Evolutionary conservation across 2,113 vertebrate species (phyloP), one percentile per base, ranked within the genome.

Genomic region (Gallinago paraguaiae): DNA sequence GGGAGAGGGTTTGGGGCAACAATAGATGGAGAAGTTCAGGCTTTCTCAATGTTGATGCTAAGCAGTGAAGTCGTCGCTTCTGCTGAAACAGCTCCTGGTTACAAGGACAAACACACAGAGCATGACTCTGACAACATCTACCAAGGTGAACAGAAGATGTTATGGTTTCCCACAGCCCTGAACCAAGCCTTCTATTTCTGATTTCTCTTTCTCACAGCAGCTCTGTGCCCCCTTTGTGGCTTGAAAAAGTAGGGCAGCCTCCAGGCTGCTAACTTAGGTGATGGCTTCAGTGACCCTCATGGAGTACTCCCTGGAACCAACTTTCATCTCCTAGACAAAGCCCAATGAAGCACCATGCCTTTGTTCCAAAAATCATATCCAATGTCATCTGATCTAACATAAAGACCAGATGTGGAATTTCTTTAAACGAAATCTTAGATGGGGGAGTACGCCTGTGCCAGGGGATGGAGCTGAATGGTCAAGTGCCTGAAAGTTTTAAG

Each of bases 331-430:
- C 35, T 14, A 77, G 43, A 37, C 37, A 70, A 25, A 59, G 19
- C 6, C 28, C 28, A 86, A 37, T 6, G 28, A 88, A 82, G 39
- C 43, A 69, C n/a, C 31, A 82, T 9, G 25, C 17, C 6, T 83
- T 71, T 63, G 68, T 67, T 83, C 28, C 37, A 93, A 88, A 95
- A 96, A 54, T 78, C 83, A 70, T 51, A 81, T 70, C 64, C 75
- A 64, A 92, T 37, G 46, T 81, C 13, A 70, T 33, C 25, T 46
- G 31, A 81, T 56, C 22, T 64, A 81, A 63, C 43, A 20, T 30
- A 67, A 78, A 79, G 59, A 77, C 50, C 50, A 70, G 59, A 94
- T 46, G 28, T 57, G 15, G 59, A 90, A 77, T 51, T 83, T 67
- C 59, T 75, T 77, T 80, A 54, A 83, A 81, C 35, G 15, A 80